phyloP scores from a whole-genome alignment of 1,140 invertebrate species.

The Calephelis nemesis region DNA sequence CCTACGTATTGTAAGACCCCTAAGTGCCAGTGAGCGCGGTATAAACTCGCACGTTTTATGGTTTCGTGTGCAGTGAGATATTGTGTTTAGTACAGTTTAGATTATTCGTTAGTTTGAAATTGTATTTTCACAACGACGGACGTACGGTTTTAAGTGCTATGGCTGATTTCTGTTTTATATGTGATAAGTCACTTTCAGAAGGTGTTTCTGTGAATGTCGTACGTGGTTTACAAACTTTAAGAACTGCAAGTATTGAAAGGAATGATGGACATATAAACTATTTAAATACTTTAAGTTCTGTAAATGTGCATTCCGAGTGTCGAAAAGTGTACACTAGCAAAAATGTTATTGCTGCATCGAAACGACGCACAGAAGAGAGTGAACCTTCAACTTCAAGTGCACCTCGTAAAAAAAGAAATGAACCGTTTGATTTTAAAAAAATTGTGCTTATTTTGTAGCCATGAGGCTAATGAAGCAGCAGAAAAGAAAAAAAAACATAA shows the following conservation, averaged over 20 bases:
- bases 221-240: conserved; percentile 53
- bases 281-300: conserved; percentile 56
- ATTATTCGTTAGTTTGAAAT: conserved; percentile 42
- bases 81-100: conserved; percentile 21
- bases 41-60: neutral
- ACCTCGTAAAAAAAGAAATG: conserved; percentile 48
- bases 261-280: conserved; percentile 51
- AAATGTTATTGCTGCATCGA: conserved; percentile 44
- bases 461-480: conserved; percentile 45
- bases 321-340: conserved; percentile 51
- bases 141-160: conserved; percentile 48
- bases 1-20: conserved; percentile 9
- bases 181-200: conserved; percentile 48
- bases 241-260: conserved; percentile 56
- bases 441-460: conserved; percentile 50
- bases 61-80: conserved; percentile 9
- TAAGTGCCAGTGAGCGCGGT: neutral
- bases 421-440: conserved; percentile 50
- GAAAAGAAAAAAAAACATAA: conserved; percentile 48
- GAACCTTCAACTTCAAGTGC: conserved; percentile 41
- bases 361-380: conserved; percentile 39
- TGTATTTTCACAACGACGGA: conserved; percentile 32
- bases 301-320: conserved; percentile 48
- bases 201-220: conserved; percentile 47
- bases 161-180: conserved; percentile 53